Evolutionary conservation across 1,140 invertebrate genomes (phyloP).

Genomic region (Zaprionus tsacasi): DNA sequence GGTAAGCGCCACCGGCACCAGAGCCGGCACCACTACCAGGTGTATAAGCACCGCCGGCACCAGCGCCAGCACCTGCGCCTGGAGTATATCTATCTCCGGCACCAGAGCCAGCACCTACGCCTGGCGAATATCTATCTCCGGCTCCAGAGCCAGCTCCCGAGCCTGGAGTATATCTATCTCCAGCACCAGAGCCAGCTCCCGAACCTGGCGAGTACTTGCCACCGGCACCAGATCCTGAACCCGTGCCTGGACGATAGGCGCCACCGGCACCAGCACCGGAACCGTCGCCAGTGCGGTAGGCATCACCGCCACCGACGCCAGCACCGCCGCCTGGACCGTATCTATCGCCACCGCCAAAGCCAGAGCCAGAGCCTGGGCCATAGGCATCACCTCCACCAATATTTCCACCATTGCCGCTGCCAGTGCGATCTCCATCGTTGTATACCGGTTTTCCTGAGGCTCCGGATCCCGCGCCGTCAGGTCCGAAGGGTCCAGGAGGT

Average conservation of each 20-base stretch:
- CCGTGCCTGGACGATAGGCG: constrained; percentile 13
- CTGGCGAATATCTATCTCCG: constrained; percentile 17
- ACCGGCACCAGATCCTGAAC: constrained; percentile 26
- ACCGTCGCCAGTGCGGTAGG: constrained; percentile 21
- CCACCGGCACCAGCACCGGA: constrained; percentile 13
- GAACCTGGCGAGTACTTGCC: not conserved
- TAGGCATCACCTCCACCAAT: constrained; percentile 37
- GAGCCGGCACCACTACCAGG: constrained; percentile 7
- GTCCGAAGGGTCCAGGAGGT: constrained; percentile 61
- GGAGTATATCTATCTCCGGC: constrained; percentile 8
- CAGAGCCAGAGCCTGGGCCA: constrained; percentile 24
- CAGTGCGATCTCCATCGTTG: constrained; percentile 58
- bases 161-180: constrained; percentile 10
- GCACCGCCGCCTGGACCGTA: constrained; percentile 39
- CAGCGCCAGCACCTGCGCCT: constrained; percentile 14
- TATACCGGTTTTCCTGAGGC: constrained; percentile 80
- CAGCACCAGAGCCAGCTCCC: constrained; percentile 24
- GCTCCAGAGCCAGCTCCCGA: constrained; percentile 9
- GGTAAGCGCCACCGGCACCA: constrained; percentile 16
- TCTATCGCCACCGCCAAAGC: constrained; percentile 28
- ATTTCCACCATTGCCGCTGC: constrained; percentile 44
- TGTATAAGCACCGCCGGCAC: constrained; percentile 17
- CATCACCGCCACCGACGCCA: constrained; percentile 49
- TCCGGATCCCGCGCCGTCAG: constrained; percentile 61
- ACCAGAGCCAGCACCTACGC: constrained; percentile 21